Evolutionary conservation across 2,113 vertebrate species (phyloP).

Genomic region (Hippotragus niger): DNA sequence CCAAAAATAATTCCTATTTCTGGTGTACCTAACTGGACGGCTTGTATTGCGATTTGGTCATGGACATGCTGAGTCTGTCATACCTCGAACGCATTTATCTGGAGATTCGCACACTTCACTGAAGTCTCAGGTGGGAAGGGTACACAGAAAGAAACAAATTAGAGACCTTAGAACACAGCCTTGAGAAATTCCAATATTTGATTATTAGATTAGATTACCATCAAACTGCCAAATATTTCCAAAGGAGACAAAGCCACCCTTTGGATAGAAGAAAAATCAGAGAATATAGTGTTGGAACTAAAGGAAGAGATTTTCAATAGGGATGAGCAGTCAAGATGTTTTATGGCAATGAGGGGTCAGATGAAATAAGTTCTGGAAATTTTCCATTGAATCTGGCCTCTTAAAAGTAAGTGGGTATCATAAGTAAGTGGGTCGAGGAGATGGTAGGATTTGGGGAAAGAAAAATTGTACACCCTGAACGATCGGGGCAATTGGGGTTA

Average conservation of each 20-base stretch:
- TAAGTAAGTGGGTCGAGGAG: neutral
- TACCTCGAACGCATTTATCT: neutral
- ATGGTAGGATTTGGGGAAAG: neutral
- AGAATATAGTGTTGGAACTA: neutral
- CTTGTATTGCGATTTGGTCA: neutral
- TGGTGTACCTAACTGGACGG: neutral
- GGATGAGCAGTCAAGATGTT: neutral
- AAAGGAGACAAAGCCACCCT: neutral
- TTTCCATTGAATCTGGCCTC: neutral
- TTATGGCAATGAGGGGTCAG: neutral
- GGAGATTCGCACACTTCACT: neutral
- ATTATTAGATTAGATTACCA: neutral
- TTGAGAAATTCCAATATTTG: neutral
- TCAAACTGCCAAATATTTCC: neutral
- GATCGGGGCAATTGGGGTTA: neutral
- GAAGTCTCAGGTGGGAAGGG: neutral
- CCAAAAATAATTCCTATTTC: neutral
- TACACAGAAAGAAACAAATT: neutral
- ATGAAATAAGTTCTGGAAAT: neutral
- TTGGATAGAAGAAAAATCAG: neutral
- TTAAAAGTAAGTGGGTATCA: neutral
- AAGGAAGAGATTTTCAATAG: neutral
- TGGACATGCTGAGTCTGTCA: neutral
- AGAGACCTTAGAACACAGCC: neutral
- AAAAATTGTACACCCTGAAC: neutral